Evolutionary conservation across 2,888 invertebrate genomes (phyloP).

Genomic region (Crossocerus cetratus): DNA sequence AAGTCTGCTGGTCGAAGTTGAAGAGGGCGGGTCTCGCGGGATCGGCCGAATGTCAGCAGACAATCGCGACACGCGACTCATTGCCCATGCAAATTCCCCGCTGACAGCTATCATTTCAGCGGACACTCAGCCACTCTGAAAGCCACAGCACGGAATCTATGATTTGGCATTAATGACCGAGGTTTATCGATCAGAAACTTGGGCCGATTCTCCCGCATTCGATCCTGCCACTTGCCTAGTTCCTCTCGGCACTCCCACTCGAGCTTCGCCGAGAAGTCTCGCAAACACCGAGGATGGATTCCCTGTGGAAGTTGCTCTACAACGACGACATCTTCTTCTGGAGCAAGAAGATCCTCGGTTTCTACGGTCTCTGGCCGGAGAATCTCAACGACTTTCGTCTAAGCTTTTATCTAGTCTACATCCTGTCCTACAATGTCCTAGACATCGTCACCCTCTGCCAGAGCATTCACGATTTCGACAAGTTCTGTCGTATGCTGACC

Average conservation of each 20-base stretch:
- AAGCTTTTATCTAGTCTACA: constrained; percentile 42
- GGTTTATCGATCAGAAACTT: constrained; percentile 27
- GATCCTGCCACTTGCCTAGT: background rate
- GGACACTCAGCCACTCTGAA: background rate
- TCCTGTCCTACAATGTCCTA: constrained; percentile 39
- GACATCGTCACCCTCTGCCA: constrained; percentile 46
- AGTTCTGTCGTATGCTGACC: constrained; percentile 44
- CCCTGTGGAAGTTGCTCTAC: constrained; percentile 26
- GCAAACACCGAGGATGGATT: background rate
- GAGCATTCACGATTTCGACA: constrained; percentile 48
- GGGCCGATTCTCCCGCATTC: background rate
- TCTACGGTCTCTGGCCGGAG: constrained; percentile 50
- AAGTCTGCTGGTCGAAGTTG: too few species aligned
- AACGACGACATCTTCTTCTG: constrained; percentile 44
- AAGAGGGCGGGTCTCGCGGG: background rate
- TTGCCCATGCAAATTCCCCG: constrained; percentile 12
- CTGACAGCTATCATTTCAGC: constrained; percentile 23
- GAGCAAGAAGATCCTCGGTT: constrained; percentile 43
- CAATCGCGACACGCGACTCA: too few species aligned
- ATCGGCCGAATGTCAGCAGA: background rate
- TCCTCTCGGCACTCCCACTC: background rate
- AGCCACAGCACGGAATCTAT: constrained; percentile 22
- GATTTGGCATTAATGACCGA: constrained; percentile 39
- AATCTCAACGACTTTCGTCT: constrained; percentile 40
- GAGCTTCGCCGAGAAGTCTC: background rate